Evolutionary conservation across 2,797 vertebrate species (phyloP), one percentile per base, ranked within the genome.

Genomic region (Channa striata): DNA sequence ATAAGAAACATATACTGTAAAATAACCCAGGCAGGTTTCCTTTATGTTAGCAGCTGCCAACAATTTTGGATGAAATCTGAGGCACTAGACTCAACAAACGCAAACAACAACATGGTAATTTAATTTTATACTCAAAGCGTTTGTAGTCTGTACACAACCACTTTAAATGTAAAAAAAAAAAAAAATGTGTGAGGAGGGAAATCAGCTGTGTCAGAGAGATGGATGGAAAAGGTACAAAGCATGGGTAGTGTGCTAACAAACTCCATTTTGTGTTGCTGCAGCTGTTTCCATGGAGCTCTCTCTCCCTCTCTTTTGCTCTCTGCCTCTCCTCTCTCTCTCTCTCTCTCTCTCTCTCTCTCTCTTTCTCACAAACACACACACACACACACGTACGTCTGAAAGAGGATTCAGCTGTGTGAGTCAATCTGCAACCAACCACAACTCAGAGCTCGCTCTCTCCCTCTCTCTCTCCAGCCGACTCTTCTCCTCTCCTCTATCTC

Each of bases 211-310:
- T 88, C 78, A 69, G 72, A 81, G 71, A 83, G 83, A 86, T 78
- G 77, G 85, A 88, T 82, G 76, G 73, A 83, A 90, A 83, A 83
- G 72, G 81, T 86, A 81, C 75, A 91, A 86, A 90, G 88, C 86
- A 74, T 25, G 62, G 72, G 74, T 82, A 80, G 85, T 78, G 82
- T 80, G 79, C 84, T 90, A 92, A 91, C 89, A 87, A 91, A 87
- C 91, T 90, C 91, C 87, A 92, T 92, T 92, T 93, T 92, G 86
- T 89, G 86, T 91, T 82, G 79, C 89, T 87, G 87, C 86, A 90
- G 87, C 89, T 83, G 92, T 92, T 93, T 89, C 89, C 90, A 93
- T 92, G 90, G 90, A 87, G 90, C 90, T 89, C 70, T 34, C 85
- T 88, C 83, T 82, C 72, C 43, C 68, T 72, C 63, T 84, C 68